phyloP scores from a whole-genome alignment of 2,888 invertebrate genomes.

The Spatulosminthurus flaviceps region DNA sequence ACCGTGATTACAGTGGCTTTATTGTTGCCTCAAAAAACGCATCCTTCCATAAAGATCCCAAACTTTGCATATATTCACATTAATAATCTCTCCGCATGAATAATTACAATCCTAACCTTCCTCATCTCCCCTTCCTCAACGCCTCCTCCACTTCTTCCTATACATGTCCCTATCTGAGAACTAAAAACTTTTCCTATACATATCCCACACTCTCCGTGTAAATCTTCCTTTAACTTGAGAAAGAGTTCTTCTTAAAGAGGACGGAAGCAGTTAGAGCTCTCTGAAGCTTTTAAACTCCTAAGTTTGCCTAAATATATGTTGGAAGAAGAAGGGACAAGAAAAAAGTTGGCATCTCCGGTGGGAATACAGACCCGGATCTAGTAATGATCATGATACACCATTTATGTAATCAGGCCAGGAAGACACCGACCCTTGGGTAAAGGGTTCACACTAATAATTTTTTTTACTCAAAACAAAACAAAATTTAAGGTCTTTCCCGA shows the following conservation, averaged over 20 bases:
- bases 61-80: constrained; percentile 28
- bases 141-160: neutral
- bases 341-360: neutral
- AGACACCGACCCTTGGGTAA: constrained; percentile 16
- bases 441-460: constrained; percentile 11
- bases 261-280: too few species aligned
- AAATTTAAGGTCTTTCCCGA: neutral
- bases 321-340: neutral
- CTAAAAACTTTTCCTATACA: too few species aligned
- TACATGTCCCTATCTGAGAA: too few species aligned
- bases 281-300: neutral
- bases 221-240: too few species aligned
- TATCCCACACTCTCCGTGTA: too few species aligned
- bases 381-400: constrained; percentile 18
- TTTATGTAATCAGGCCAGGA: constrained; percentile 21
- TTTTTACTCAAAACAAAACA: neutral
- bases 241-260: too few species aligned
- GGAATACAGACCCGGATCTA: constrained; percentile 2
- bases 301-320: neutral
- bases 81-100: constrained; percentile 30
- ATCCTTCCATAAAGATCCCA: neutral
- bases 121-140: constrained; percentile 5
- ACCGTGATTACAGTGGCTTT: constrained; percentile 8
- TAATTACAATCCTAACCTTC: constrained; percentile 23
- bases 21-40: neutral